These are phyloP conservation scores for Podotricha telesiphe DNA, from an alignment of 2,888 invertebrate species.

Conservation along the genomic window DNA sequence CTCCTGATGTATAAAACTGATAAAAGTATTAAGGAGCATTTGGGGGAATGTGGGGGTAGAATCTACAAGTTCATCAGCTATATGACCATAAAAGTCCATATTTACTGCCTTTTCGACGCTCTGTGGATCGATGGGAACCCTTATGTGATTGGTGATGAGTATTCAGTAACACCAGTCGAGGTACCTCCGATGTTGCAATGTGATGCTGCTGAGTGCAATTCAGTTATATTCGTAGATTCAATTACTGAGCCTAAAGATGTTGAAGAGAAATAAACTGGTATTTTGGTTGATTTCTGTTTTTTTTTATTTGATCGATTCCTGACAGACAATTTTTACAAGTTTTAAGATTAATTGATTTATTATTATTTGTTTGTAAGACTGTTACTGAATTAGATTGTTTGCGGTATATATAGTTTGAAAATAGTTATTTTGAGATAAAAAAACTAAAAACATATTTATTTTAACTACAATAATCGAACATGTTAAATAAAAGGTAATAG, in stretches of 20 bases:
- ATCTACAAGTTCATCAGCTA: slow-evolving; percentile 79
- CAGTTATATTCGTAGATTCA: slow-evolving; percentile 74
- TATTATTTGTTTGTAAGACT: too few species aligned
- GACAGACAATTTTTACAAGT: too few species aligned
- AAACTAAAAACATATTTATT: too few species aligned
- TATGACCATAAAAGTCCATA: slow-evolving; percentile 78
- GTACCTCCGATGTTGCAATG: slow-evolving; percentile 76
- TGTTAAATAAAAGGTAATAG: too few species aligned
- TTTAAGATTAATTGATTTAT: too few species aligned
- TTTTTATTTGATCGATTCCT: slow-evolving; percentile 2
- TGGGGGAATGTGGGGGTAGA: slow-evolving; percentile 75
- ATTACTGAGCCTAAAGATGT: slow-evolving; percentile 75
- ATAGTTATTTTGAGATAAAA: too few species aligned
- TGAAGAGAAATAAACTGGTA: slow-evolving; percentile 54
- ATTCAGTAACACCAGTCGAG: slow-evolving; percentile 75
- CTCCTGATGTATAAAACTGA: slow-evolving; percentile 77
- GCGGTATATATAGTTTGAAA: too few species aligned
- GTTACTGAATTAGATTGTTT: too few species aligned
- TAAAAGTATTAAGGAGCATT: slow-evolving; percentile 74
- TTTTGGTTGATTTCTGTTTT: slow-evolving; percentile 30
- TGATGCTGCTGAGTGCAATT: slow-evolving; percentile 75
- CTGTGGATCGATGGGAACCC: slow-evolving; percentile 79
- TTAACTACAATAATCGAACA: too few species aligned
- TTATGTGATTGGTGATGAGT: slow-evolving; percentile 77
- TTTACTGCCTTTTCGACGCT: slow-evolving; percentile 76